Base-by-base conservation (phyloP, 2,113 vertebrate genomes). In the Salvelinus sp. region DNA sequence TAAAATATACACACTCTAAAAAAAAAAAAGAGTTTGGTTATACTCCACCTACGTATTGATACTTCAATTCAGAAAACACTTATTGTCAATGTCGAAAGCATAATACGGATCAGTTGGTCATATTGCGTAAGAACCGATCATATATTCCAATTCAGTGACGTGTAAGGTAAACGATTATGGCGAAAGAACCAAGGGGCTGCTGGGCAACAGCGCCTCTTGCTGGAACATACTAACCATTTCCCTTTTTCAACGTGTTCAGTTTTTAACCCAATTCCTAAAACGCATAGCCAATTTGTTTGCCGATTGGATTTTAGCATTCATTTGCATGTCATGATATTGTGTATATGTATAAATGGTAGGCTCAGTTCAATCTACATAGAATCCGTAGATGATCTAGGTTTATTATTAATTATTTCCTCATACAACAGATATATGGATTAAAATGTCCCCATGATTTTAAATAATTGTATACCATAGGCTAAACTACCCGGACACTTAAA, bases 191-290 rank as follows among this genome's bases (percentile, higher is more conserved):
- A 13, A 38, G 50, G 38, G 9, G 95, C 75, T 89, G 95, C 96
- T 96, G 95, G 95, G 92, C 97, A 97, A 96, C 87, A 98, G 95
- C 95, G 95, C 95, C 96, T 95, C 93, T 95, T 98, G 92, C 96
- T 95, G 97, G 96, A 90, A 79, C 48, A 70, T 79, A 23, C 4
- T 23, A 20, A 6, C 1, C 0, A 12, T 50, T 50, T 50, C n/a
- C 7, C 47, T 6, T 54, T 50, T 70, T 25, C 22, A 25, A 13
- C 7, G 4, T 16, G 14, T 23, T 70, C n/a, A 16, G 12, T 70
- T 48, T 44, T 30, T 70, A 27, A 14, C 6, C 30, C 28, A 18
- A n/a, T 20, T 9, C 9, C 38, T 44, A 20, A 13, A n/a, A 47
- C n/a, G 47, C 47, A 54, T 7, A 2, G 12, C 65, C 13, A 50